Conservation (phyloP, 1,140 invertebrate species). For the Ceratitis capitata region DNA sequence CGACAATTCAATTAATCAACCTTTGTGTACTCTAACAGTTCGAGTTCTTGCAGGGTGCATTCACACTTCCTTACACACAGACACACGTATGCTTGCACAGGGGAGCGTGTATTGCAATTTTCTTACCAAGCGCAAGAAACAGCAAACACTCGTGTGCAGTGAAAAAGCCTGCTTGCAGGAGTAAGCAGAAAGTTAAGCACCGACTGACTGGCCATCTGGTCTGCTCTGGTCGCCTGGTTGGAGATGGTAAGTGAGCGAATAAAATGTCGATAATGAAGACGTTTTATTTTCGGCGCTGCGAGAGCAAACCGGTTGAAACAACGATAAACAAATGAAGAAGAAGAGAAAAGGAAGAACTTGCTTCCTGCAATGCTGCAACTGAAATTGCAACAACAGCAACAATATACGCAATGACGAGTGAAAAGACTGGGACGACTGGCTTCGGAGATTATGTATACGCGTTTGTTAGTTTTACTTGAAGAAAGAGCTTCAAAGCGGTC, state of each 20-base stretch:
- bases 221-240: slow-evolving; percentile 18
- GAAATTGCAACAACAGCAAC: neutral
- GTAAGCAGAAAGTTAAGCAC: too few relatives aligned
- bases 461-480: too few relatives aligned
- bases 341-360: neutral
- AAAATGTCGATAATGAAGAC: slow-evolving; percentile 36
- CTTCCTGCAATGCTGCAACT: too few relatives aligned
- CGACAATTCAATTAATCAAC: too few relatives aligned
- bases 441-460: too few relatives aligned
- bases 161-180: neutral
- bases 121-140: neutral
- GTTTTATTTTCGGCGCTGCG: slow-evolving; percentile 16
- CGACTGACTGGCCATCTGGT: neutral
- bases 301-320: slow-evolving; percentile 2
- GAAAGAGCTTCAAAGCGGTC: too few relatives aligned
- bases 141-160: neutral
- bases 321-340: neutral
- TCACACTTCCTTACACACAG: too few relatives aligned
- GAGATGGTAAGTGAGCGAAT: slow-evolving; percentile 11
- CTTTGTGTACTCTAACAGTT: too few relatives aligned
- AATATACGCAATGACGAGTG: neutral
- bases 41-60: neutral
- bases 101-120: neutral
- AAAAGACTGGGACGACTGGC: neutral
- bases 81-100: too few relatives aligned